Evolutionary conservation across 1,140 invertebrate species (phyloP), one percentile per base, ranked within the genome.

Genomic region (Anadara kagoshimensis): DNA sequence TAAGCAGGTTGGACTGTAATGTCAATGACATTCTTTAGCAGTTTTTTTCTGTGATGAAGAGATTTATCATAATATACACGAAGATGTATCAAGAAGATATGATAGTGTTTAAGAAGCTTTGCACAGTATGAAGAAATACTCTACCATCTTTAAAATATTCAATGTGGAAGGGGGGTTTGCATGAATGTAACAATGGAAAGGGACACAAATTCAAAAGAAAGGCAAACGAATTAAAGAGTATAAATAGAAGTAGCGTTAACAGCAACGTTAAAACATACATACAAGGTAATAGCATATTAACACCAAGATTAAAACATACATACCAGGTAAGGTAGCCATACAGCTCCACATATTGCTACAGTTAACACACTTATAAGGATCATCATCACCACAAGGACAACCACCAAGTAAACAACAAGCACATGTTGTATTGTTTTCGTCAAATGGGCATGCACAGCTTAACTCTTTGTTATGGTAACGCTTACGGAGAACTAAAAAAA

Each of bases 381-480:
- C 57, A 20, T 58, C 45, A 36, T 3, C 1, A 36, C 53, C 54
- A 72, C 69, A 72, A 11, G 47, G 69, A 58, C 69, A 72, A 8
- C 56, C 22, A 8, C 54, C 54, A 12, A 26, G 22, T 29, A 8
- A 26, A 64, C 69, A 72, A 14, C 69, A 72, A 20, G 61, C 54
- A 65, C 69, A 72, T 12, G 58, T 59, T 22, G 41, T 58, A 57
- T 44, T 41, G 20, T 16, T 20, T 2, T 24, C 36, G 20, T 65
- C 53, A 10, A 24, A 56, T 8, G 69, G 61, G 22, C 69, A 72
- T 4, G 61, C 5, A 44, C 69, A 72, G 3, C 29, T 41, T 10
- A 43, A 18, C 2, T 53, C 43, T 41, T 41, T 41, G 7, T 12
- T 12, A 12, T 22, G 11, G 5, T 22, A 41, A 1, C 36, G n/a